phyloP scores from a whole-genome alignment of 2,797 vertebrate species.

The Octomys mimax region DNA sequence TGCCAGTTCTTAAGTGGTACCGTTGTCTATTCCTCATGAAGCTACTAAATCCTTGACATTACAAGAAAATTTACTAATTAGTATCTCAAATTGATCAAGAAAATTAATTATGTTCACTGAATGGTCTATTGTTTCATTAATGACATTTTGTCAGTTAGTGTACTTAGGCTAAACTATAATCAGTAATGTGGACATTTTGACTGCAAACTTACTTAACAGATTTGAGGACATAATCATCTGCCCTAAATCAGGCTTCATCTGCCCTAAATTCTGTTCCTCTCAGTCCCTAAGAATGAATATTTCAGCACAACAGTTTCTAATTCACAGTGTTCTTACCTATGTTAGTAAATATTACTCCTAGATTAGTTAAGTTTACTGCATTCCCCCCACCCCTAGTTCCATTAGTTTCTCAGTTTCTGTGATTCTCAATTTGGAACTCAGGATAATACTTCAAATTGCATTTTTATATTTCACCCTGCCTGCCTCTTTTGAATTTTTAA shows the following conservation, averaged over 20 bases:
- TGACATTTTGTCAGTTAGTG: neutral
- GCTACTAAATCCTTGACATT: neutral
- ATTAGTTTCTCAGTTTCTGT: neutral
- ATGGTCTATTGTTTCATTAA: neutral
- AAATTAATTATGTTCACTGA: neutral
- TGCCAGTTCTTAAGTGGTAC: neutral
- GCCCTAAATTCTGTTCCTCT: neutral
- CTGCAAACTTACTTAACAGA: neutral
- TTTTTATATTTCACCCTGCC: neutral
- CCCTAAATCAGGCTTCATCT: neutral
- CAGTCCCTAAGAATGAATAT: neutral
- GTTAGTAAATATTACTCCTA: neutral
- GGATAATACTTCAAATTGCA: neutral
- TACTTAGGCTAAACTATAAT: neutral
- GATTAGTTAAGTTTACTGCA: neutral
- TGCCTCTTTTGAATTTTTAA: neutral
- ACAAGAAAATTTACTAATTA: neutral
- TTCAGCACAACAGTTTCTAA: neutral
- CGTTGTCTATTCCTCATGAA: neutral
- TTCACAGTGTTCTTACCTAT: neutral
- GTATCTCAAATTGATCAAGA: neutral
- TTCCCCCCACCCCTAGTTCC: neutral
- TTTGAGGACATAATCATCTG: neutral
- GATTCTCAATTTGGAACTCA: neutral
- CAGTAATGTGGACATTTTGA: neutral